phyloP scores from a whole-genome alignment of 2,113 vertebrate genomes.

The Manacus vitellinus region DNA sequence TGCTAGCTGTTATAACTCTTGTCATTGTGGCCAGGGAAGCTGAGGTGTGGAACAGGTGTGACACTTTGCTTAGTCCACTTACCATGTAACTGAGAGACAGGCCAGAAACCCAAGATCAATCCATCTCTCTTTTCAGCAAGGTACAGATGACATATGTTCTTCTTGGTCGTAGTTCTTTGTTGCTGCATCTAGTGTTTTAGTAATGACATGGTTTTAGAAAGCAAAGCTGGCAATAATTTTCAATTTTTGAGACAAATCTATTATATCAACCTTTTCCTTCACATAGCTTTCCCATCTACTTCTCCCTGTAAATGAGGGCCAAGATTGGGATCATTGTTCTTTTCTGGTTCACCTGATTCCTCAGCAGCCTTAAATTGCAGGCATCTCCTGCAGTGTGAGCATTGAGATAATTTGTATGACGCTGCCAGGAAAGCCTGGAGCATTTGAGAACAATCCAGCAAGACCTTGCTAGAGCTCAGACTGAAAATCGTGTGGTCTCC shows the following conservation, averaged over 20 bases:
- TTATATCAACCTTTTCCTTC: background rate
- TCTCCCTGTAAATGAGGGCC: background rate
- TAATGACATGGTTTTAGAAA: background rate
- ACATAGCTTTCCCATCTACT: background rate
- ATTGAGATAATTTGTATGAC: background rate
- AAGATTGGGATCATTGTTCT: background rate
- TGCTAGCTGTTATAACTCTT: background rate
- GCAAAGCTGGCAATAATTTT: background rate
- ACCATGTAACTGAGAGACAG: background rate
- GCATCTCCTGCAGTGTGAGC: background rate
- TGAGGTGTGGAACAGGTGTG: background rate
- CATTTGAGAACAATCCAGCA: background rate
- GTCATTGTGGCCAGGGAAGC: background rate
- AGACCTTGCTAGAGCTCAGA: background rate
- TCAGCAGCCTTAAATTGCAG: background rate
- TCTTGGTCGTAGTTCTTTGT: background rate
- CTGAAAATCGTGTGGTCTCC: background rate
- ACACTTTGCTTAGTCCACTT: fast-evolving
- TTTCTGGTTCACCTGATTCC: background rate
- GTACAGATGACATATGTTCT: background rate
- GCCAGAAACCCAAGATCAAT: background rate
- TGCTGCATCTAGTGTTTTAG: background rate
- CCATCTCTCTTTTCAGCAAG: background rate
- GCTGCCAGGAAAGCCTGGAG: background rate
- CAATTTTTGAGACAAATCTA: background rate